phyloP scores from a whole-genome alignment of 2,113 vertebrate species.

The Tonatia bakeri region DNA sequence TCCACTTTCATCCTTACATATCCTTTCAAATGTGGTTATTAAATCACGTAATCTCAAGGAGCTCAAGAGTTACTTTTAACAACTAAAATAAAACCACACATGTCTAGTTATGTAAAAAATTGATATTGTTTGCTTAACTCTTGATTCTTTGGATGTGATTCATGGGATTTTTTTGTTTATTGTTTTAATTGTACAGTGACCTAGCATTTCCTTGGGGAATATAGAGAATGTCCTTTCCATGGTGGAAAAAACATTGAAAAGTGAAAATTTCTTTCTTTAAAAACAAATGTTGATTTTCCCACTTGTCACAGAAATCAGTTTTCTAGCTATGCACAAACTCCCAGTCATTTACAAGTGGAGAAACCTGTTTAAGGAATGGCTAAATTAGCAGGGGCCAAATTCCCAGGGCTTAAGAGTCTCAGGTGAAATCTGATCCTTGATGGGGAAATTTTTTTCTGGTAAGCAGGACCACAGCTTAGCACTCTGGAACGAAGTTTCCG shows the following conservation, averaged over 20 bases:
- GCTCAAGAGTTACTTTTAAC: not conserved
- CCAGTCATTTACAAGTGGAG: conserved; percentile 15
- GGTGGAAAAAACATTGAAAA: not conserved
- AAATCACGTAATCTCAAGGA: not conserved
- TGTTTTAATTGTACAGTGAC: not conserved
- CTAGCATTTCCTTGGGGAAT: not conserved
- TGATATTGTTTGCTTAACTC: conserved; percentile 45
- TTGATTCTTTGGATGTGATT: conserved; percentile 38
- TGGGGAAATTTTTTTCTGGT: not conserved
- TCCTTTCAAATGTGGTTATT: not conserved
- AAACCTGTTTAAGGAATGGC: conserved; percentile 48
- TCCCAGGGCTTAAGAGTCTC: conserved; percentile 38
- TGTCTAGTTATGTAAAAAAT: conserved; percentile 29
- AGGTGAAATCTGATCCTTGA: conserved; percentile 51
- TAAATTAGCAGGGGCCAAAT: conserved; percentile 43
- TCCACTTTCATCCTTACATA: not conserved
- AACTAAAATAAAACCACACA: not conserved
- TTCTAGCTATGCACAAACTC: conserved; percentile 1
- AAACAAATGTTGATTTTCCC: not conserved
- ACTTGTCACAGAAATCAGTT: not conserved
- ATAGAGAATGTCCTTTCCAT: not conserved
- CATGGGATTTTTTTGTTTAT: conserved; percentile 32
- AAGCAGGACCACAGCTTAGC: not conserved
- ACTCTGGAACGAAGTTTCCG: not conserved
- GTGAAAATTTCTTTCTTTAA: not conserved